Evolutionary conservation across 2,888 invertebrate genomes (phyloP), one percentile per base, ranked within the genome.

Genomic region (Mythimna lalbum): DNA sequence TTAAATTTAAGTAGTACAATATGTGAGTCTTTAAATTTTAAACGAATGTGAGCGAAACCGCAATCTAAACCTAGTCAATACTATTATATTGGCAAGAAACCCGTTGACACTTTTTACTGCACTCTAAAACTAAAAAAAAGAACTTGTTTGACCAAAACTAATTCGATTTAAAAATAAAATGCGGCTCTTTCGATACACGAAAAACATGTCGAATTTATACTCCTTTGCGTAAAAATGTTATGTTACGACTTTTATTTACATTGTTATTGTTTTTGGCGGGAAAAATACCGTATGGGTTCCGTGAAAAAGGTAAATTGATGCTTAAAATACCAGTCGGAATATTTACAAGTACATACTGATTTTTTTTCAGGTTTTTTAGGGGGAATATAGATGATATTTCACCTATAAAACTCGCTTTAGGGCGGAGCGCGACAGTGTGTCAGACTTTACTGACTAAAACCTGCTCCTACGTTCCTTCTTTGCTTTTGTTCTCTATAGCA

Each of bases 151-250:
- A 27, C 31, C 21, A 53, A 12, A 19, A 1, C 21, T 49, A 49
- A 72, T 53, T 49, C 14, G 50, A 72, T 78, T 47, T 39, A 57
- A 73, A 60, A 61, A 61, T 52, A 61, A 63, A 72, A 53, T 53
- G 14, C n/a, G 12, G 7, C 9, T 59, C 27, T 7, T n/a, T 43
- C 79, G 59, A 50, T 31, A 33, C 27, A 56, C 10, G 27, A 21
- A 56, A 70, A 69, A 60, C 14, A 49, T 9, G 21, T 49, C 23
- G 12, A 43, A 10, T 39, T 36, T 9, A 52, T 50, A 7, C 1
- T 23, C n/a, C 31, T 12, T 70, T 70, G 49, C 55, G 33, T 75
- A 59, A 73, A 72, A 43, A 61, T 57, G 47, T 56, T 23, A 50
- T 27, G 19, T 62, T 43, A 73, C 50, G 39, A 27, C 27, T 73